Evolutionary conservation across 2,113 vertebrate species (phyloP), one percentile per base, ranked within the genome.

Genomic region (Epinephelus lanceolatus): DNA sequence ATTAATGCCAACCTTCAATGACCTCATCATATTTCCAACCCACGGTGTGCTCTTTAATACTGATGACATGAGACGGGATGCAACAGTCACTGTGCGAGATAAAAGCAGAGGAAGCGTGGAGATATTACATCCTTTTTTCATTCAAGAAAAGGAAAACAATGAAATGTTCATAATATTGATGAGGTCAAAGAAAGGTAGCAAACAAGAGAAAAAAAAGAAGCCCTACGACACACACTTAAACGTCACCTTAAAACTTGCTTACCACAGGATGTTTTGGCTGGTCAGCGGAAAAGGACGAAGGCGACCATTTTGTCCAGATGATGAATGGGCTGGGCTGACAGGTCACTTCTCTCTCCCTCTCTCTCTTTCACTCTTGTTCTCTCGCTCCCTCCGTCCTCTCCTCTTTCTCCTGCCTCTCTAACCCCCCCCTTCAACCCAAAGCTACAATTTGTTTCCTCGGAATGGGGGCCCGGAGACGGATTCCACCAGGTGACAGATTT

Each of bases 401-500:
- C 71, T 85, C 83, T 75, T 81, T 47, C 65, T 74, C 66, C 49
- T 73, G 45, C 69, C 40, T 62, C 77, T 78, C 51, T 33, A 67
- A 12, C 70, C 84, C 81, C 81, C 70, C 30, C 4, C 30, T 55
- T 80, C 67, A 52, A 94, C 94, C 92, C 94, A 94, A 97, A 97
- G 95, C 96, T 95, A 97, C 96, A 97, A 97, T 98, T 97, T 96
- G 96, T 96, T 96, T 95, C 95, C 96, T 96, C 91, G 85, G 71
- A 94, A 93, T 94, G 94, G 93, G 94, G 95, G 95, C 95, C 95
- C 92, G 92, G 93, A 96, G 95, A 96, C 95, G 91, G 96, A 96
- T 96, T 96, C 96, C 92, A 93, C 94, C 92, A 92, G 93, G 93
- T 96, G 97, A 98, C 97, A 97, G 97, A 98, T 97, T 97, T 97